Evolutionary conservation across 2,113 vertebrate genomes (phyloP).

Genomic region (Onychorhynchus coronatus): DNA sequence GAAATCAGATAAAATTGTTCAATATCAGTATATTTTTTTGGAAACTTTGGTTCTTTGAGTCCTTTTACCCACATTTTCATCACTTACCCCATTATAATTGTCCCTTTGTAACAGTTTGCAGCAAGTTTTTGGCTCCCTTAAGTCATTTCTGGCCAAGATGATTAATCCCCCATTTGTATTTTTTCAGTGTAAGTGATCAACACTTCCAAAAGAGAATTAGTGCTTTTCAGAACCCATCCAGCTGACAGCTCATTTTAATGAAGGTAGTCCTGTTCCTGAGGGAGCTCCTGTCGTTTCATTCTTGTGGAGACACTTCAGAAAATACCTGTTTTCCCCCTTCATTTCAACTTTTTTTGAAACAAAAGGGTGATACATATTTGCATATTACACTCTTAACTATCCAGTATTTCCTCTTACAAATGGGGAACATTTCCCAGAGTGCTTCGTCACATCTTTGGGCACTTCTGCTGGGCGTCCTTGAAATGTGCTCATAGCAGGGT

Average conservation of each 20-base stretch:
- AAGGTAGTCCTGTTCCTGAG: neutral
- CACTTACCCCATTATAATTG: neutral
- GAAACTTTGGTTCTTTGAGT: neutral
- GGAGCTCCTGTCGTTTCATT: neutral
- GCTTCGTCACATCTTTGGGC: neutral
- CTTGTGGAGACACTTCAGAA: neutral
- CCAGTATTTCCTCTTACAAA: neutral
- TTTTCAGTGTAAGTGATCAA: neutral
- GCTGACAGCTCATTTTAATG: neutral
- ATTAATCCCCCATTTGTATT: neutral
- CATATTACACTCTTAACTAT: neutral
- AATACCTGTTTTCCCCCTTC: neutral
- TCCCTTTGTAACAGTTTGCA: neutral
- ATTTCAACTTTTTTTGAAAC: neutral
- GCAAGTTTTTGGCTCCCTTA: neutral
- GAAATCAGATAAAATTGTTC: neutral
- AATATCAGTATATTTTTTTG: neutral
- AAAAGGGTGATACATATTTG: neutral
- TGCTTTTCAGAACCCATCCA: neutral
- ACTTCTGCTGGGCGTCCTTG: neutral
- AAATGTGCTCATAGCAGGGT: neutral
- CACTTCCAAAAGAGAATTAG: neutral
- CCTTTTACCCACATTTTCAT: neutral
- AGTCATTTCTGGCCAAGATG: neutral
- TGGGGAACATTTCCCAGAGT: neutral